Conservation (phyloP, 2,888 invertebrate genomes). For the Heliconius cydno region DNA sequence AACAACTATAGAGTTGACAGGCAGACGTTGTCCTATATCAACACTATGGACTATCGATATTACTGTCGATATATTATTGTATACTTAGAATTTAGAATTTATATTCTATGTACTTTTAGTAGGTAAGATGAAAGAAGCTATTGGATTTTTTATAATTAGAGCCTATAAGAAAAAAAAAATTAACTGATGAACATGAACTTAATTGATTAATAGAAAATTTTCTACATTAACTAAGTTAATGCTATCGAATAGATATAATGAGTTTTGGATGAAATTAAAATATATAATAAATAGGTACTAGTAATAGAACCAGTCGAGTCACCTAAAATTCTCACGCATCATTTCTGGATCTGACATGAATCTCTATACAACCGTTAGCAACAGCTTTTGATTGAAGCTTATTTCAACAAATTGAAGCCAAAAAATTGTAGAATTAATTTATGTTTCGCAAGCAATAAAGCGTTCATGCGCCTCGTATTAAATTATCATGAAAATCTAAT, state of each 20-base stretch:
- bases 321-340: slow-evolving; percentile 1
- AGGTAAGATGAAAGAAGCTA: no score
- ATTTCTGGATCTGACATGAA: background rate
- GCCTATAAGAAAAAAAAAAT: background rate
- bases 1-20: background rate
- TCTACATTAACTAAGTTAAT: background rate
- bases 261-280: background rate
- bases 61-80: no score
- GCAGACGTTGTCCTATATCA: no score
- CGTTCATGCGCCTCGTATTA: slow-evolving; percentile 58
- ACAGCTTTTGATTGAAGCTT: slow-evolving; percentile 36
- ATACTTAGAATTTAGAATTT: background rate
- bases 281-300: background rate
- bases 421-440: slow-evolving; percentile 59
- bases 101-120: background rate
- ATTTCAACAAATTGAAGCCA: slow-evolving; percentile 45
- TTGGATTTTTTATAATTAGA: no score
- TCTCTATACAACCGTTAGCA: slow-evolving; percentile 8
- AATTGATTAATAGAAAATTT: background rate
- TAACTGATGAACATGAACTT: no score
- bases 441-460: slow-evolving; percentile 56
- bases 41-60: no score
- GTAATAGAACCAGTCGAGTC: background rate
- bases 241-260: background rate
- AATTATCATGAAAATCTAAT: slow-evolving; percentile 67